Evolutionary conservation across 2,888 invertebrate species (phyloP).

Genomic region (Synanthedon tipuliformis): DNA sequence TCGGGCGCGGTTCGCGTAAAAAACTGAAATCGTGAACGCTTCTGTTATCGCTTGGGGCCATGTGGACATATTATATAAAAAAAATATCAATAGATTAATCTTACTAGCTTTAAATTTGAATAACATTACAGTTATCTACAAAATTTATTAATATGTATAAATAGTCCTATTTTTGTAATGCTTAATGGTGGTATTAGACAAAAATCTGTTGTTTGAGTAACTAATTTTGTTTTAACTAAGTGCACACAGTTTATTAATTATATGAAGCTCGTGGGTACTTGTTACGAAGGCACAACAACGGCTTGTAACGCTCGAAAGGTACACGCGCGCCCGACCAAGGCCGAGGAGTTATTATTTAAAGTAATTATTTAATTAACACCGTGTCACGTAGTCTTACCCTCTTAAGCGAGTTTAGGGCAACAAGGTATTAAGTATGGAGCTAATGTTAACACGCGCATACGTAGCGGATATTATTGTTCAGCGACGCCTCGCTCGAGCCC

Average conservation of each 20-base stretch:
- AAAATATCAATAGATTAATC: too few species aligned
- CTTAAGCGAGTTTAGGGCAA: slow-evolving; percentile 64
- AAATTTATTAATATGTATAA: too few species aligned
- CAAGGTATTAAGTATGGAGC: slow-evolving; percentile 64
- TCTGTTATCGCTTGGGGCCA: too few species aligned
- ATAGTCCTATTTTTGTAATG: too few species aligned
- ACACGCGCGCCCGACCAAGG: slow-evolving; percentile 12
- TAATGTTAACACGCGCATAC: slow-evolving; percentile 66
- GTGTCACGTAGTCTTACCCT: slow-evolving; percentile 60
- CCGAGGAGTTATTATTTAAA: slow-evolving; percentile 61
- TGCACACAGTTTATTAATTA: background rate
- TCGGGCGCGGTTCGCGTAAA: slow-evolving; percentile 18
- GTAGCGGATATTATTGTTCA: slow-evolving; percentile 51
- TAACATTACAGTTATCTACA: too few species aligned
- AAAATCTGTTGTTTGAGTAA: too few species aligned
- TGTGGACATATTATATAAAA: too few species aligned
- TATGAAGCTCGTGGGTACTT: background rate
- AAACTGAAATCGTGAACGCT: slow-evolving; percentile 14
- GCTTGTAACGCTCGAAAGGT: slow-evolving; percentile 9
- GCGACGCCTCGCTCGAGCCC: slow-evolving; percentile 29
- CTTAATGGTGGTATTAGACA: too few species aligned
- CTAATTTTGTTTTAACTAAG: background rate
- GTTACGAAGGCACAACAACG: slow-evolving; percentile 4
- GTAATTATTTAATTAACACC: slow-evolving; percentile 69
- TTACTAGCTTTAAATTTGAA: too few species aligned